Evolutionary conservation across 2,888 invertebrate species (phyloP).

Genomic region (Protodeltote pygarga): DNA sequence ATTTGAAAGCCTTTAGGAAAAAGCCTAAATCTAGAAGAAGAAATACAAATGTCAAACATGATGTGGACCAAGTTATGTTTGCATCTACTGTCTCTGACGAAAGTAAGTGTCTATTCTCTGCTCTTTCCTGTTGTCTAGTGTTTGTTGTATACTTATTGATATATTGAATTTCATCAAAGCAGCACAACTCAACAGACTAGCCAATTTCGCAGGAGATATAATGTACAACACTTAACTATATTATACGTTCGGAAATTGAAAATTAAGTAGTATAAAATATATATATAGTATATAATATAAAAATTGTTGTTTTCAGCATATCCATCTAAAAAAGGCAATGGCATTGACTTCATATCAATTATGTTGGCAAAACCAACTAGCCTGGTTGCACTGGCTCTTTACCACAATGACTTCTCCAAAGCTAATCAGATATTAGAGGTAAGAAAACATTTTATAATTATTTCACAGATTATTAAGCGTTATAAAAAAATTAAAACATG

Average conservation of each 20-base stretch:
- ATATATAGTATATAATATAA: background rate
- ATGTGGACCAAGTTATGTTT: conserved; percentile 72
- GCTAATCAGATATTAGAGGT: conserved; percentile 94
- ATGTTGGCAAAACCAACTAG: conserved; percentile 93
- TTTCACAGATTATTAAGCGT: no score
- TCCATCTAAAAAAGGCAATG: conserved; percentile 62
- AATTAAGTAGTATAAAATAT: no score
- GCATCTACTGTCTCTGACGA: conserved; percentile 76
- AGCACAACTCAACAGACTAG: no score
- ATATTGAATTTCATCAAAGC: no score
- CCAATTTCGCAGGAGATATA: no score
- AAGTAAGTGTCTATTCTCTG: conserved; percentile 54
- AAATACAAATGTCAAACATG: conserved; percentile 71
- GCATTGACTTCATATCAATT: conserved; percentile 86
- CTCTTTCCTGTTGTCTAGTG: no score
- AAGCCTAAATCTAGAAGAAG: conserved; percentile 74
- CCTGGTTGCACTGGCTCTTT: conserved; percentile 91
- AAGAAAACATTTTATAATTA: no score
- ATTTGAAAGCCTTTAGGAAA: conserved; percentile 67
- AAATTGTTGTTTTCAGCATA: conserved; percentile 61
- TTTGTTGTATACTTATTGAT: no score
- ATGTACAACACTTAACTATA: no score
- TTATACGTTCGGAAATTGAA: no score
- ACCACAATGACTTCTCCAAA: conserved; percentile 90
- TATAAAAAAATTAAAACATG: no score